Evolutionary conservation across 1,140 invertebrate species (phyloP).

Genomic region (Rhynchophorus ferrugineus): DNA sequence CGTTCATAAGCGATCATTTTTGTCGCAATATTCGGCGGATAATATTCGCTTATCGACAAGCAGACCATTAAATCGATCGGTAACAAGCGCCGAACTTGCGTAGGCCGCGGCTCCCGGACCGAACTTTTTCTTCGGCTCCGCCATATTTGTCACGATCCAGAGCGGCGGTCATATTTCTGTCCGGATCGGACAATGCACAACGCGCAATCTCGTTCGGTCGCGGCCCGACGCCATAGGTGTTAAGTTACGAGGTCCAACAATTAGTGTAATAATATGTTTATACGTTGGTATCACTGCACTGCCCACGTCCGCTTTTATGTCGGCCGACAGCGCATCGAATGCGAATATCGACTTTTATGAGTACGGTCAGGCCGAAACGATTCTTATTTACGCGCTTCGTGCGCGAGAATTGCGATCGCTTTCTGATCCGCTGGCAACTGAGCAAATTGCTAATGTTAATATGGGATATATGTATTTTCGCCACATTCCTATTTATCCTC

Average conservation of each 20-base stretch:
- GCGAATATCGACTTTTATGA: slow-evolving; percentile 14
- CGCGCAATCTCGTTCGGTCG: slow-evolving; percentile 23
- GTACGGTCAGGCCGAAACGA: no score
- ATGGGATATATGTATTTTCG: no score
- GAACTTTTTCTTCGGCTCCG: slow-evolving; percentile 19
- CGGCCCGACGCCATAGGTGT: slow-evolving; percentile 32
- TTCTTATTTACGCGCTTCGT: no score
- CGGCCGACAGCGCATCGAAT: slow-evolving; percentile 18
- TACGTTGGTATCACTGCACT: slow-evolving; percentile 29
- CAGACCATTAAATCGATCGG: no score
- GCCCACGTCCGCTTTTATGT: slow-evolving; percentile 24
- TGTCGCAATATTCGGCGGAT: no score
- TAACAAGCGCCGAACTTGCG: no score
- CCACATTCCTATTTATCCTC: no score
- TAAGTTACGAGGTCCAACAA: slow-evolving; percentile 36
- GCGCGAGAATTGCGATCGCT: no score
- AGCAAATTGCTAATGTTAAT: no score
- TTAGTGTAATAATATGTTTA: slow-evolving; percentile 35
- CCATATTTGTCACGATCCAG: slow-evolving; percentile 31
- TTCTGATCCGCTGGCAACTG: no score
- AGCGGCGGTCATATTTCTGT: slow-evolving; percentile 35
- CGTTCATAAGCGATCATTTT: no score
- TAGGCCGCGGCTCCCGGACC: slow-evolving; percentile 29
- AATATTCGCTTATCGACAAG: no score
- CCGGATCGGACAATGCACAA: slow-evolving; percentile 26